Base-by-base conservation (phyloP, 2,888 invertebrate species). In the Callosobruchus maculatus region DNA sequence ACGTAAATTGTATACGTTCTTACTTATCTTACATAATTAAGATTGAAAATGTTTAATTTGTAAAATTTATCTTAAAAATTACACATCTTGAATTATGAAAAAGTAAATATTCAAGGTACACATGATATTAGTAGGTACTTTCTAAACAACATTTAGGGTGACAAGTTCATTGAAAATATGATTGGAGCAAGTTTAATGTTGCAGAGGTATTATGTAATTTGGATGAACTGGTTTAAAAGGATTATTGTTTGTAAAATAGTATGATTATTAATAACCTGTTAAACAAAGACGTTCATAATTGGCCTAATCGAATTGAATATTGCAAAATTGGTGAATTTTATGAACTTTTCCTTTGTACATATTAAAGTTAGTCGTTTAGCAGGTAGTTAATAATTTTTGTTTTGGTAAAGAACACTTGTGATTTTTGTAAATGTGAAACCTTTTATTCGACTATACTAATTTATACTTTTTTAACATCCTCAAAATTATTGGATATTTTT, bases 401-500 rank as follows among this genome's bases (percentile, higher is more conserved):
- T 49, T 49, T 49, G 49, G 49, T 49, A 5, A 22, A 68, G 21
- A 21, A 68, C 68, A 21, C 26, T 70, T 70, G 70, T 70, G 70
- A 70, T 70, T 70, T 70, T 22, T 70, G 20, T 74, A 72, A 70
- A 71, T 75, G 72, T 70, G 73, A 75, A 76, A 74, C 18, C 74
- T 71, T 72, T 77, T 73, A 70, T 78, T 75, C 68, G 31, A 74
- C 73, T 73, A 73, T 73, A 73, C 70, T 75, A 73, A 74, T 75
- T 77, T 77, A 75, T 71, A 71, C 67, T 75, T 71, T 74, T 72
- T 76, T 76, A 76, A 75, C 74, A 30, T 26, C 73, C 73, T 72
- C 72, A 73, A 75, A 77, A 78, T 77, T 76, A 77, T 76, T 75
- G 75, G 74, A 78, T 78, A 78, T 76, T 77, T 77, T 78, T 73